phyloP scores from a whole-genome alignment of 2,113 vertebrate genomes.

The Scopus umbretta region DNA sequence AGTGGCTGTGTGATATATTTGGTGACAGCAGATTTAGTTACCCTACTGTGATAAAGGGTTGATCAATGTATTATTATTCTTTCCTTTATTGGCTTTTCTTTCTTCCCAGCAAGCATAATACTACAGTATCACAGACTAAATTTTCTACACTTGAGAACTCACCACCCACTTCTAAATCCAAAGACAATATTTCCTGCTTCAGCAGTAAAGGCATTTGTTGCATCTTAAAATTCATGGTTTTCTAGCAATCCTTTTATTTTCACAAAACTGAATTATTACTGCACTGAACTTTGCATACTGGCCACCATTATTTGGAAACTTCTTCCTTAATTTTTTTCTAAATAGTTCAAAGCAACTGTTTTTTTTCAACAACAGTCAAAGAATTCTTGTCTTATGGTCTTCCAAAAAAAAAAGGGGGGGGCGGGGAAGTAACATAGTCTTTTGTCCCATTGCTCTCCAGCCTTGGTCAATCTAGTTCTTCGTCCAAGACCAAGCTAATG shows the following conservation, averaged over 20 bases:
- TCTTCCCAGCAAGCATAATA: neutral
- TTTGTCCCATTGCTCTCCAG: neutral
- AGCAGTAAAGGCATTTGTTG: neutral
- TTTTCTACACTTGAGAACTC: constrained; percentile 11
- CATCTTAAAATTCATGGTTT: neutral
- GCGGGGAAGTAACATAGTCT: too few species aligned
- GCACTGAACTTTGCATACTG: neutral
- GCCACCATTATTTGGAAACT: neutral
- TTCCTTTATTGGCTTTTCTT: constrained; percentile 61
- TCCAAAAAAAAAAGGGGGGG: too few species aligned
- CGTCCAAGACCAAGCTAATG: neutral
- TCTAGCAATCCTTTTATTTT: neutral
- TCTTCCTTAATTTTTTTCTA: neutral
- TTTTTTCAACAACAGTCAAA: neutral
- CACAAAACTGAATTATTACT: neutral
- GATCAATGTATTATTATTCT: constrained; percentile 74
- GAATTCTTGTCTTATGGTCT: neutral
- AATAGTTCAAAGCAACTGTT: neutral
- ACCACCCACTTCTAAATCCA: neutral
- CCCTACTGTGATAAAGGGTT: constrained; percentile 69
- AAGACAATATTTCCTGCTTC: neutral
- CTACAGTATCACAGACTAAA: neutral
- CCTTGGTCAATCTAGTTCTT: neutral
- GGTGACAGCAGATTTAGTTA: constrained; percentile 63
- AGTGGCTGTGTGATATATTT: constrained; percentile 48